A percentile compares a stretch with the other conserved stretches of the same genome.
These are phyloP conservation scores for Melanotus villosus DNA, from an alignment of 2,888 invertebrate species.

Conservation along the genomic window DNA sequence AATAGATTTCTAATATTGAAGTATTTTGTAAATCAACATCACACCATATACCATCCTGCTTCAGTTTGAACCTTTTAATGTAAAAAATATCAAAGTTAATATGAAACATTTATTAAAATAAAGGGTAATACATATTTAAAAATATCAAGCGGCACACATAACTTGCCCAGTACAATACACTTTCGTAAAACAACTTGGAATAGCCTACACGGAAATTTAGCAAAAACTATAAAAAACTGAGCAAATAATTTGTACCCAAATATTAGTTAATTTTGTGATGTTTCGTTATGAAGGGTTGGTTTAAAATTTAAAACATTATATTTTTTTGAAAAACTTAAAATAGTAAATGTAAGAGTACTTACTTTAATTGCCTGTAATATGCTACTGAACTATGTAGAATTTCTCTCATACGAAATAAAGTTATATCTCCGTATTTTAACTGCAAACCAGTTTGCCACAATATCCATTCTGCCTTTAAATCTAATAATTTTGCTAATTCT, in stretches of 20 bases:
- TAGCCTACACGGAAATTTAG: too few species aligned
- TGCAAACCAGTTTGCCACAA: slow-evolving; percentile 95
- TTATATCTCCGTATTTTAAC: slow-evolving; percentile 85
- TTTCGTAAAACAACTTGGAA: too few species aligned
- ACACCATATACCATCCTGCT: slow-evolving; percentile 90
- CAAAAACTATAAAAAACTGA: too few species aligned
- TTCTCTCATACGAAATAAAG: slow-evolving; percentile 87
- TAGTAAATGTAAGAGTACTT: slow-evolving; percentile 43
- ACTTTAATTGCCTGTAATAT: slow-evolving; percentile 68
- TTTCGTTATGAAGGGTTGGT: too few species aligned
- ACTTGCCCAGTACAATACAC: too few species aligned
- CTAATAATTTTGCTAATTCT: slow-evolving; percentile 74
- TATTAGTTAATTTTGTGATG: too few species aligned
- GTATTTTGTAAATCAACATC: slow-evolving; percentile 85
- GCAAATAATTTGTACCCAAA: too few species aligned
- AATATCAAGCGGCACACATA: too few species aligned
- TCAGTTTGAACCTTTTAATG: slow-evolving; percentile 81
- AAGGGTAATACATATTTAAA: too few species aligned
- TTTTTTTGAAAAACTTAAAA: neutral
- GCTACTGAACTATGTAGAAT: slow-evolving; percentile 73
- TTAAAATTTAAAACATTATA: too few species aligned
- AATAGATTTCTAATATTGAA: slow-evolving; percentile 88
- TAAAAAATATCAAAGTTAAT: too few species aligned
- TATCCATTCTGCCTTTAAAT: slow-evolving; percentile 88
- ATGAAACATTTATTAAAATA: too few species aligned